Conservation (phyloP, 2,888 invertebrate species). For the Hyalella azteca region DNA sequence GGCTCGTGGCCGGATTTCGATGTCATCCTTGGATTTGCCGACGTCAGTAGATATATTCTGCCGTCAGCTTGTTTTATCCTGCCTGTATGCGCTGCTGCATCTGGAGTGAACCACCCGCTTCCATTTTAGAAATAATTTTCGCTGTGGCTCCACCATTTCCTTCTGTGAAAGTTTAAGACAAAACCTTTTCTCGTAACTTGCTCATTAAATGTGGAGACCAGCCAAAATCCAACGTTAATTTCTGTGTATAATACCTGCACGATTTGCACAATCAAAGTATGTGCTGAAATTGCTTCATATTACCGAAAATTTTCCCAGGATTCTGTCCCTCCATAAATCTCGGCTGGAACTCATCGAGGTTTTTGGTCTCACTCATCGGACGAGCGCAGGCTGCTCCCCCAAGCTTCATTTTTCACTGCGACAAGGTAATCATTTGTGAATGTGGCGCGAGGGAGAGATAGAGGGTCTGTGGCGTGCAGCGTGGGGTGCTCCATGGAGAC, state of each 20-base stretch:
- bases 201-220: neutral
- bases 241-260: neutral
- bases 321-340: neutral
- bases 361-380: constrained; percentile 22
- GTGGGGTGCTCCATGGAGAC: too few relatives aligned
- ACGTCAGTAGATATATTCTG: neutral
- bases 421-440: constrained; percentile 36
- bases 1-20: neutral
- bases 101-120: too few relatives aligned
- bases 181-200: too few relatives aligned
- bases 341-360: constrained; percentile 9
- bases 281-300: neutral
- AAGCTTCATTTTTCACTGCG: constrained; percentile 23
- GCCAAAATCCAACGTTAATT: neutral
- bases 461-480: too few relatives aligned
- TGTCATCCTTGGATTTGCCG: neutral
- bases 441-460: constrained; percentile 32
- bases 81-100: neutral
- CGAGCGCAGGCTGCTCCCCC: constrained; percentile 1
- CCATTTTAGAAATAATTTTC: too few relatives aligned
- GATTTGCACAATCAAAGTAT: too few relatives aligned
- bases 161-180: too few relatives aligned
- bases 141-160: too few relatives aligned
- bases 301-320: neutral
- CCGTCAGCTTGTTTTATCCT: neutral